Evolutionary conservation across 2,888 invertebrate genomes (phyloP), one percentile per base, ranked within the genome.

Genomic region (Koerneria pararmatus): DNA sequence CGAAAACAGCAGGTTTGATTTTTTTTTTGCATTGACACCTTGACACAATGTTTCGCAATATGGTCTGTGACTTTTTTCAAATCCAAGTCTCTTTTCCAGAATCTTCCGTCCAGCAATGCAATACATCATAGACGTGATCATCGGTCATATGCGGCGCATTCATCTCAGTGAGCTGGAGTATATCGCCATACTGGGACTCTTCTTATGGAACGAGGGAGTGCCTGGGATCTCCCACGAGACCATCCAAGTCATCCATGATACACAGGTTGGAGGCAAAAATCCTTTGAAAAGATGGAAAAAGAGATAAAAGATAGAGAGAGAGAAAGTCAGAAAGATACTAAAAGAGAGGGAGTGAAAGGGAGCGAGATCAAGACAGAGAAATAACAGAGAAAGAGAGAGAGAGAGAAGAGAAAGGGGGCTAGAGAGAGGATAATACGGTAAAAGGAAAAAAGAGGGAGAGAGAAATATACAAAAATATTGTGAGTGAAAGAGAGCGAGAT

Each of bases 201-300:
- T 80, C 68, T 68, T 80, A 35, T 80, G 80, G 80, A 74, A 74
- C 58, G 80, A 80, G 46, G 74, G 80, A 19, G 76, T 74, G 6
- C 63, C 58, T 3, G 74, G 72, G 31, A 49, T 79, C 49, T 71
- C 72, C 11, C 63, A 65, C 24, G 75, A 75, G 54, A 74, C 75
- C 1, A 67, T 72, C 53, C 54, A 63, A 24, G 54, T 71, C 29
- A 71, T 77, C 0, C 67, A 71, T n/a, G 68, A 72, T n/a, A 78
- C 77, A 4, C 76, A 80, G 34, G 71, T 73, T 19, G n/a, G n/a
- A n/a, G n/a, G n/a, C n/a, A n/a, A n/a, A n/a, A n/a, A n/a, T n/a
- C n/a, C n/a, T n/a, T n/a, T n/a, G n/a, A n/a, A n/a, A n/a, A n/a
- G n/a, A n/a, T n/a, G n/a, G n/a, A n/a, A n/a, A n/a, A n/a, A n/a